Conservation (phyloP, 2,888 invertebrate species). For the Drosophila lutescens region DNA sequence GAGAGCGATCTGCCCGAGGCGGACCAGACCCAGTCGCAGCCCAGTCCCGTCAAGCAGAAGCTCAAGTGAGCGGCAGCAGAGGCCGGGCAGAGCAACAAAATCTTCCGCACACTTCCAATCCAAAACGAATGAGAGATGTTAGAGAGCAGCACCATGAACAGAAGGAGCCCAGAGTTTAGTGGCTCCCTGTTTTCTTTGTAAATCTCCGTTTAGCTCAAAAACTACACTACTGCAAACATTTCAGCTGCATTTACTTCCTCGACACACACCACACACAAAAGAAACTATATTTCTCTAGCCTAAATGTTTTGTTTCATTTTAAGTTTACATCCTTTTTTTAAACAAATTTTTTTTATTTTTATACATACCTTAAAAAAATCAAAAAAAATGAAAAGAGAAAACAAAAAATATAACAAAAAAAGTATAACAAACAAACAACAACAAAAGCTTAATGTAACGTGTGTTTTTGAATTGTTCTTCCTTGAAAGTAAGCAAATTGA, state of each 20-base stretch:
- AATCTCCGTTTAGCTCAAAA: conserved; percentile 40
- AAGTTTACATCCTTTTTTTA: conserved; percentile 56
- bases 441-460: conserved; percentile 3
- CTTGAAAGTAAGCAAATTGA: conserved; percentile 22
- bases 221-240: conserved; percentile 34
- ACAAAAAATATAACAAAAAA: conserved; percentile 17
- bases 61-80: conserved; percentile 63
- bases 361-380: conserved; percentile 56
- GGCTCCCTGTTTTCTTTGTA: conserved; percentile 26
- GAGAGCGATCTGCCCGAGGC: conserved; percentile 96
- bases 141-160: conserved; percentile 37
- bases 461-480: conserved; percentile 37
- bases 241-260: conserved; percentile 49
- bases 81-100: conserved; percentile 59
- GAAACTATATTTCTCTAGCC: conserved; percentile 39
- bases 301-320: conserved; percentile 61
- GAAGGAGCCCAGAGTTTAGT: conserved; percentile 1
- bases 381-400: conserved; percentile 25
- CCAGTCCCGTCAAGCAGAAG: conserved; percentile 77
- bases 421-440: not conserved
- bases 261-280: conserved; percentile 20
- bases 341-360: conserved; percentile 70
- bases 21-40: conserved; percentile 87
- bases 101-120: conserved; percentile 71
- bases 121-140: conserved; percentile 1